Evolutionary conservation across 2,113 vertebrate genomes (phyloP).

Genomic region (Daphoenositta chrysoptera): DNA sequence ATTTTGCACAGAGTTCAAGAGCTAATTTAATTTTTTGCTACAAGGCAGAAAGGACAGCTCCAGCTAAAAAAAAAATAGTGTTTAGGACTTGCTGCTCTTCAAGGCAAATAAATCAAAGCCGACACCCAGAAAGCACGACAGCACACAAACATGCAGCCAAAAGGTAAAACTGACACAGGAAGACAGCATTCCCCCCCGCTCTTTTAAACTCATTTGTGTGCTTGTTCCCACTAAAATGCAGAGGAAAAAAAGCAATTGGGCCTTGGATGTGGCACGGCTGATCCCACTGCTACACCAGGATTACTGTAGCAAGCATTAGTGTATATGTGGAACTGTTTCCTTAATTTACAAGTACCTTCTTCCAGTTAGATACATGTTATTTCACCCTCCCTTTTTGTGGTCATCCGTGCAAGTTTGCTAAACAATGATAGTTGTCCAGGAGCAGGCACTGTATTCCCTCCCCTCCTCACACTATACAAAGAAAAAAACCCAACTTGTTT

Average conservation of each 20-base stretch:
- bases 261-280: background rate
- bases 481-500: background rate
- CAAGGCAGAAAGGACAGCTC: background rate
- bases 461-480: background rate
- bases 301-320: background rate
- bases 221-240: background rate
- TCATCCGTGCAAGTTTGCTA: background rate
- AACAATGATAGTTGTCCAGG: background rate
- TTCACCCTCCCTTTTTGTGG: background rate
- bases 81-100: background rate
- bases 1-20: background rate
- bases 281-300: background rate
- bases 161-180: background rate
- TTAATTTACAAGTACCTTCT: background rate
- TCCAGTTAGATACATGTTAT: background rate
- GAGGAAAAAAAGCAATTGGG: background rate
- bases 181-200: background rate
- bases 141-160: background rate
- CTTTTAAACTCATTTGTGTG: background rate
- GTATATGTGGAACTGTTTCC: background rate
- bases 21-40: background rate
- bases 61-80: background rate
- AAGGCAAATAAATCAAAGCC: background rate
- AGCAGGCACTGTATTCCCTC: background rate
- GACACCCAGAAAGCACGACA: background rate